Evolutionary conservation across 2,113 vertebrate genomes (phyloP), one percentile per base, ranked within the genome.

Genomic region (Onychostruthus taczanowskii): DNA sequence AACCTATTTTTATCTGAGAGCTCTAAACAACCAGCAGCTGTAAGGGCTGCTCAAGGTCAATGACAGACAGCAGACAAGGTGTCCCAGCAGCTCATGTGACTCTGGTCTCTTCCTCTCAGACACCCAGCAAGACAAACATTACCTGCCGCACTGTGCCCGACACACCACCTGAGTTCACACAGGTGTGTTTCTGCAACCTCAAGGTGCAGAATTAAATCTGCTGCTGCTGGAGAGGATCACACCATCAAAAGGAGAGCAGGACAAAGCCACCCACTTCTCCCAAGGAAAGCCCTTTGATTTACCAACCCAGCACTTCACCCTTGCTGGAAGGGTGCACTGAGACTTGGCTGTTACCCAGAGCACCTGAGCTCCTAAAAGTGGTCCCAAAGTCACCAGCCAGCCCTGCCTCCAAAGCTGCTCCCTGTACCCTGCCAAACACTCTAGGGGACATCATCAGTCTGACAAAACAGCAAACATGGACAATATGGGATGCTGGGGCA

Each of bases 1-100:
- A 68, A 39, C 9, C 68, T 93, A 59, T 90, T 95, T 95, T 92
- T 87, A 80, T 83, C 62, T 14, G 7, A 49, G 31, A 49, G 58
- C 44, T 72, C 50, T 52, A 49, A 95, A 81, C 52, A 83, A 58
- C 15, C 46, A 88, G 67, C 49, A 92, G 67, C 75, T 91, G 44
- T n/a, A 69, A 5, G 3, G n/a, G 37, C 33, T 70, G n/a, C 23
- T 37, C 62, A 82, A 83, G 55, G 70, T 80, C 76, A 90, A 28
- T 49, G 37, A 90, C 35, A 69, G 81, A 82, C 24, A 86, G 33
- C 39, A 64, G 68, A 72, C 28, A 93, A 53, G 26, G 35, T 33
- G 61, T 44, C 49, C 85, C 83, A 95, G 53, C 44, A 87, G 58
- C n/a, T 88, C 49, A 27, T 0, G 8, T 35, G 53, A 37, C 81